These are phyloP conservation scores for Diachasmimorpha longicaudata DNA, from an alignment of 1,140 invertebrate species.

Conservation along the genomic window DNA sequence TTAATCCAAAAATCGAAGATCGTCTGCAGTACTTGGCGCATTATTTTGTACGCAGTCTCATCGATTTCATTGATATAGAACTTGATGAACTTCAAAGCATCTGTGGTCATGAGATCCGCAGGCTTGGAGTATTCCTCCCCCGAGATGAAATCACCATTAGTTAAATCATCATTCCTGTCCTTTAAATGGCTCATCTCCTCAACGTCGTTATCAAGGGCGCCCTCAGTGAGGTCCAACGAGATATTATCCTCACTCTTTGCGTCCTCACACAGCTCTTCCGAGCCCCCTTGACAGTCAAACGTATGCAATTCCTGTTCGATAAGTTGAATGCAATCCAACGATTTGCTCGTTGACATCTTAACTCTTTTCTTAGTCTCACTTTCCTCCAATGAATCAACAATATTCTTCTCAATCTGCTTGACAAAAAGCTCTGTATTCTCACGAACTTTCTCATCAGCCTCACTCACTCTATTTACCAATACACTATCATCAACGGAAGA, in stretches of 20 bases:
- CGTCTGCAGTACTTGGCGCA: constrained; percentile 52
- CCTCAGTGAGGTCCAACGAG: constrained; percentile 35
- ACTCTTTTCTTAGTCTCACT: constrained; percentile 47
- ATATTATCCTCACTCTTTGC: constrained; percentile 41
- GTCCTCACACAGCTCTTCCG: constrained; percentile 57
- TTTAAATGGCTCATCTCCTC: constrained; percentile 28
- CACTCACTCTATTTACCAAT: not conserved
- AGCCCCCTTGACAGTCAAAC: constrained; percentile 62
- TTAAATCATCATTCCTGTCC: constrained; percentile 4
- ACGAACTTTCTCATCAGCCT: constrained; percentile 29
- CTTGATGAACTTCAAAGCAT: constrained; percentile 53
- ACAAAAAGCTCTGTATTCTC: constrained; percentile 50
- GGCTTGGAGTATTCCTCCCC: not conserved
- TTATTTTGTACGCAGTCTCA: constrained; percentile 48
- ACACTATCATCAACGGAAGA: not conserved
- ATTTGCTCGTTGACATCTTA: constrained; percentile 58
- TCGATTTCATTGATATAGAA: constrained; percentile 59
- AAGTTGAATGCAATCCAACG: constrained; percentile 53
- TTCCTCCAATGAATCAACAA: constrained; percentile 55
- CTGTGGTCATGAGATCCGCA: constrained; percentile 36
- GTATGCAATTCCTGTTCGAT: constrained; percentile 57
- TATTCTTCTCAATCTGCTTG: constrained; percentile 54
- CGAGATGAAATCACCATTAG: not conserved
- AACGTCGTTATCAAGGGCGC: constrained; percentile 32
- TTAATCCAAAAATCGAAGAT: constrained; percentile 62